phyloP scores from a whole-genome alignment of 2,797 vertebrate species.

The Hyperoplus immaculatus region DNA sequence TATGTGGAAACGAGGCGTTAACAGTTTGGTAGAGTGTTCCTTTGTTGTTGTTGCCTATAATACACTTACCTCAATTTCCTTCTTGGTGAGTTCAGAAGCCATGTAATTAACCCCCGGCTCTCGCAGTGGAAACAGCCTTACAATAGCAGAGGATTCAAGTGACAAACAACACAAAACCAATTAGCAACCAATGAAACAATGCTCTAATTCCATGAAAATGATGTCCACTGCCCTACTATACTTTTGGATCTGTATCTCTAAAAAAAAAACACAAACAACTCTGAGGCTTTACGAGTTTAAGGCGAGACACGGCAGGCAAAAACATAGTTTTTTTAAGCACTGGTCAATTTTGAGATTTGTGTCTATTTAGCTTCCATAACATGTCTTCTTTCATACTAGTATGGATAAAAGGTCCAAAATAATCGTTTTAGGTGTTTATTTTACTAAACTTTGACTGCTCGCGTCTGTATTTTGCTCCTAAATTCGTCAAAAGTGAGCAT shows the following conservation, averaged over 20 bases:
- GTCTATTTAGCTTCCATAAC: no score
- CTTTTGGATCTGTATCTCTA: neutral
- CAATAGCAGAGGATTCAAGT: constrained; percentile 21
- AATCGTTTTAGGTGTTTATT: no score
- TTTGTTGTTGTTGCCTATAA: neutral
- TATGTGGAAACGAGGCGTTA: neutral
- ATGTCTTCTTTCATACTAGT: no score
- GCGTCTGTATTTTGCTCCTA: no score
- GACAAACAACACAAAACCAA: constrained; percentile 43
- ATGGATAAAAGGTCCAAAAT: no score
- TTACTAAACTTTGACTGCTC: no score
- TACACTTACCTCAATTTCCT: constrained; percentile 91
- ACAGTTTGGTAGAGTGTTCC: neutral
- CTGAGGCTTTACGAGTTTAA: neutral
- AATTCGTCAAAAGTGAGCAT: no score
- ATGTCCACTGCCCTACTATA: neutral
- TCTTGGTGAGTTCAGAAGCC: constrained; percentile 90
- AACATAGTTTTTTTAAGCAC: no score
- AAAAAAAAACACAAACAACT: neutral
- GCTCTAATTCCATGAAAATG: neutral
- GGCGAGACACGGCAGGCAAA: no score
- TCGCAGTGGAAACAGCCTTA: constrained; percentile 95
- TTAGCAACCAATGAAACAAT: constrained; percentile 19
- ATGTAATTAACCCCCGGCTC: constrained; percentile 96
- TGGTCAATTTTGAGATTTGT: no score